phyloP scores from a whole-genome alignment of 2,888 invertebrate genomes.

The Criorhina ranunculi region DNA sequence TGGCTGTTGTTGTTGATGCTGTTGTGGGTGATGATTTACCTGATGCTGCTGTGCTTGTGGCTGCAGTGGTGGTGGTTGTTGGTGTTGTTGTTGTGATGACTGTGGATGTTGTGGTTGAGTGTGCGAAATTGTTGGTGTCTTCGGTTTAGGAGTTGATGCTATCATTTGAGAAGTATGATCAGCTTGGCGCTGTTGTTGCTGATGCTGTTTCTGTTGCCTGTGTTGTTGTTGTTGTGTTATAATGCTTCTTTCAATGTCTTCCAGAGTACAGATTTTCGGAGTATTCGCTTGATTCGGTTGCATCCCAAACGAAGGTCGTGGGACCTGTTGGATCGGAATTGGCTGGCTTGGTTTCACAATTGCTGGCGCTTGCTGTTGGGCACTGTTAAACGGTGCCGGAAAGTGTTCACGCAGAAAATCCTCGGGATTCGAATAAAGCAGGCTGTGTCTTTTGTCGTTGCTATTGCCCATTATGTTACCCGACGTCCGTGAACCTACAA shows the following conservation, averaged over 20 bases:
- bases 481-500: conserved; percentile 55
- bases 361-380: conserved; percentile 66
- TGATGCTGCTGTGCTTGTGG: conserved; percentile 70
- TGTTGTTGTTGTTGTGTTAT: conserved; percentile 82
- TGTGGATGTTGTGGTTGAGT: conserved; percentile 75
- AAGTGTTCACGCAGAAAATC: conserved; percentile 81
- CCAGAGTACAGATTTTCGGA: conserved; percentile 83
- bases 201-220: conserved; percentile 79
- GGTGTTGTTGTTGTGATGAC: conserved; percentile 82
- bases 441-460: conserved; percentile 47
- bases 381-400: conserved; percentile 79
- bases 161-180: conserved; percentile 71
- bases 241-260: conserved; percentile 84
- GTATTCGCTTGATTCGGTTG: conserved; percentile 75
- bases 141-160: conserved; percentile 77
- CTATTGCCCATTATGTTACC: conserved; percentile 60
- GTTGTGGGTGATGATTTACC: conserved; percentile 78
- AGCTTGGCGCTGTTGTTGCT: conserved; percentile 76
- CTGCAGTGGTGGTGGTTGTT: conserved; percentile 67
- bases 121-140: conserved; percentile 76
- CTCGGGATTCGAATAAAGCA: conserved; percentile 78
- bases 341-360: conserved; percentile 30
- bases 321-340: conserved; percentile 48
- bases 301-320: conserved; percentile 78
- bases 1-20: conserved; percentile 75